Base-by-base conservation (phyloP, 2,797 vertebrate genomes). In the Falco cherrug region DNA sequence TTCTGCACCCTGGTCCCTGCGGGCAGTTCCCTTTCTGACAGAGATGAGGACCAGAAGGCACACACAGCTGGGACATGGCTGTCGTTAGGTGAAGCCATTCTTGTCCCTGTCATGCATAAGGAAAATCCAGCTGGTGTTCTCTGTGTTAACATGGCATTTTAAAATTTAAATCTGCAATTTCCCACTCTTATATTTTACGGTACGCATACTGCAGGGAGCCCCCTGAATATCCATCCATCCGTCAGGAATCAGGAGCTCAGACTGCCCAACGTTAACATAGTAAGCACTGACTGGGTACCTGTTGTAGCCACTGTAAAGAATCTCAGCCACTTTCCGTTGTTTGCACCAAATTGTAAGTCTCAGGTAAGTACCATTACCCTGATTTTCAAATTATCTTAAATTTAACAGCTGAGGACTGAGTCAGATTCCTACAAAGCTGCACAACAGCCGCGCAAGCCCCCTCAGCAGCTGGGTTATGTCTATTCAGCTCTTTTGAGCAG, bases 1-100 rank as follows among this genome's bases (percentile, higher is more conserved):
- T 45, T 87, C 37, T 83, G 71, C 9, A 28, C 26, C 9, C n/a
- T n/a, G 29, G 45, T 8, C n/a, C 0, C 0, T 0, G 21, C 47
- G 67, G 6, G 13, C 43, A 56, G 31, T 26, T 60, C 84, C 29
- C 68, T 56, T 77, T 60, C 45, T 7, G 33, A 37, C 4, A 63
- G 31, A 65, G 67, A 10, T 10, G 28, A 74, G 51, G 29, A 74
- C 64, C 2, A 1, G 19, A 68, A 68, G 28, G 41, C 1, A 1
- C 50, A 56, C 33, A 29, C 45, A 69, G 16, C 24, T 31, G 1
- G 0, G 51, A 51, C 15, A 50, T 5, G 5, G 9, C 20, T 57
- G 37, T 25, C 7, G 25, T 28, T 10, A 33, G 29, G 10, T 39
- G 70, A 85, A 57, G 28, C 19, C 22, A 13, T 21, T 67, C 56